A percentile compares a stretch with the other conserved stretches of the same genome.
Conservation (phyloP, 2,797 vertebrate species). For the Anabas testudineus region DNA sequence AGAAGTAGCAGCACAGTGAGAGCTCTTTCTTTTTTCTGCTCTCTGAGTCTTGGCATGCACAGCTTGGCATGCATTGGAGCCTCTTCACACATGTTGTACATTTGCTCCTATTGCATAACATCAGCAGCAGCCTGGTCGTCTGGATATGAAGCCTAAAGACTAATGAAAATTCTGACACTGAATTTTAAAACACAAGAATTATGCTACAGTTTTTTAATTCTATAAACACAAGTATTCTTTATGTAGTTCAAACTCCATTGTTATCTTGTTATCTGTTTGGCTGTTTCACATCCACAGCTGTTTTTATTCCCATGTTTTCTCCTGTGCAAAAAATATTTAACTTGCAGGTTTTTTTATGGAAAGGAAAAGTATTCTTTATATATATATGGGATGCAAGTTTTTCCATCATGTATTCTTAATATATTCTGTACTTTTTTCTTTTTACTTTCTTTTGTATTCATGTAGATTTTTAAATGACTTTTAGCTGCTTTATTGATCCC, state of each 20-base stretch:
- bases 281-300: slow-evolving; percentile 6
- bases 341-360: no score
- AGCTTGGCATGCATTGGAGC: slow-evolving; percentile 47
- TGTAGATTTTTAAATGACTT: no score
- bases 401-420: not conserved
- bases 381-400: no score
- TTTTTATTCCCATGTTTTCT: not conserved
- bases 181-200: no score
- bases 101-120: slow-evolving; percentile 41
- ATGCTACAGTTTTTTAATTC: not conserved
- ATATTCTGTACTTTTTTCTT: no score
- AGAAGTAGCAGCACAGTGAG: slow-evolving; percentile 52
- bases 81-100: slow-evolving; percentile 15
- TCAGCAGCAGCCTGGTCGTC: slow-evolving; percentile 3
- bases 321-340: not conserved
- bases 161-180: not conserved
- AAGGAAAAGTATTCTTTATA: no score
- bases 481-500: no score
- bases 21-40: slow-evolving; percentile 22
- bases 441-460: no score
- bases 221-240: no score
- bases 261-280: not conserved
- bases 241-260: not conserved
- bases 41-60: slow-evolving; percentile 41
- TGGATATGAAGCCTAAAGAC: not conserved